phyloP scores from a whole-genome alignment of 2,888 invertebrate species.

The Meiosimyza decipiens region DNA sequence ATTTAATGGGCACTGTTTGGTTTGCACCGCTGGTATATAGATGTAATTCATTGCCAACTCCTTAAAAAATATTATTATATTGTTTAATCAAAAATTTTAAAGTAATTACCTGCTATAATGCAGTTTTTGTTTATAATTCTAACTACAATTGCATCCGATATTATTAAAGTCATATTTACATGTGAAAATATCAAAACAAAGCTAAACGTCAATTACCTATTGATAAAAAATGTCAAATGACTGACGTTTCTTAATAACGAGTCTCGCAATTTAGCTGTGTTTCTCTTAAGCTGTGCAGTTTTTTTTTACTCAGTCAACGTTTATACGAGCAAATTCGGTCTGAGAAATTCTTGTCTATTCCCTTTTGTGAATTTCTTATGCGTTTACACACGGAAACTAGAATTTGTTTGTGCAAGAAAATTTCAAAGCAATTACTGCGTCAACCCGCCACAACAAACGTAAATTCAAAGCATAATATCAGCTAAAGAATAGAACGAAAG shows the following conservation, averaged over 20 bases:
- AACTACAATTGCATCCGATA: constrained; percentile 47
- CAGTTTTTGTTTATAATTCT: constrained; percentile 41
- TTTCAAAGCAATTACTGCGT: too few species aligned
- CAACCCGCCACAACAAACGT: too few species aligned
- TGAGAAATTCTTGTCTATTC: too few species aligned
- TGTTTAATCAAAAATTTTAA: not conserved
- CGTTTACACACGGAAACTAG: too few species aligned
- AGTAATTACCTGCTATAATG: constrained; percentile 41
- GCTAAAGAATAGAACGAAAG: too few species aligned
- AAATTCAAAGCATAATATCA: too few species aligned
- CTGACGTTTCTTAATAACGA: not conserved
- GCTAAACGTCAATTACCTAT: constrained; percentile 29
- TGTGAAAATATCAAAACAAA: constrained; percentile 24
- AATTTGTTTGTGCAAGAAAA: too few species aligned
- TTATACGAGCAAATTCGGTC: too few species aligned
- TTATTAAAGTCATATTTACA: constrained; percentile 42
- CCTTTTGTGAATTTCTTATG: too few species aligned
- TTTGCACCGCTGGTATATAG: constrained; percentile 35
- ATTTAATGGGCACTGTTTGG: constrained; percentile 33
- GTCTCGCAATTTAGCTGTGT: not conserved
- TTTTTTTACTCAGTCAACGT: too few species aligned
- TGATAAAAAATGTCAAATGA: constrained; percentile 31
- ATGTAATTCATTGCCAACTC: constrained; percentile 48
- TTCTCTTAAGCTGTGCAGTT: too few species aligned
- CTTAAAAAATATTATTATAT: constrained; percentile 29